Conservation (phyloP, 2,113 vertebrate species). For the Osmerus eperlanus region DNA sequence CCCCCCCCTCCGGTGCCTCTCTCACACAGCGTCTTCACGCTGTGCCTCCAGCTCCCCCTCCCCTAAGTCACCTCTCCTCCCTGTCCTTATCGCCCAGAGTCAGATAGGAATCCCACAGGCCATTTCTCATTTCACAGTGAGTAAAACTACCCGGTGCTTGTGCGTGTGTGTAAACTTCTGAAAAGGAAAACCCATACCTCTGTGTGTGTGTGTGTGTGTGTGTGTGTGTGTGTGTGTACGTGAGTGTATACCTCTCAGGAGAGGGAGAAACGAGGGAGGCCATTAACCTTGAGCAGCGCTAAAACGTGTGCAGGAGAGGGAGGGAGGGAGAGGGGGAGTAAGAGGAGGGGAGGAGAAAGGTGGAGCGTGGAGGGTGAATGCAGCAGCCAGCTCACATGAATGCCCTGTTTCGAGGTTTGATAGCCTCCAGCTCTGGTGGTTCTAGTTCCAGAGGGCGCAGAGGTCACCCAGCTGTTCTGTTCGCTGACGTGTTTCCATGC, state of each 20-base stretch:
- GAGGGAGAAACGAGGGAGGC: conserved; percentile 29
- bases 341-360: background rate
- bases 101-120: conserved; percentile 42
- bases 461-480: no score
- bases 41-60: background rate
- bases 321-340: conserved; percentile 15
- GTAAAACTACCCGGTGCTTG: conserved; percentile 26
- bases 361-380: background rate
- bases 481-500: no score
- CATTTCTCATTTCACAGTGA: conserved; percentile 44
- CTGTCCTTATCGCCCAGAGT: conserved; percentile 37
- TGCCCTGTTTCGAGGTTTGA: background rate
- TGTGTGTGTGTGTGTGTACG: no score
- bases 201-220: background rate
- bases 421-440: background rate
- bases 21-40: no score
- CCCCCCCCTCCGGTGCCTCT: background rate
- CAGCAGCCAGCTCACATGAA: background rate
- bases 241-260: conserved; percentile 7
- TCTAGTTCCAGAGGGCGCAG: background rate
- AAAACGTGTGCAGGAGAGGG: conserved; percentile 10
- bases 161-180: background rate
- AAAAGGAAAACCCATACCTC: conserved; percentile 25
- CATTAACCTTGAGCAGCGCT: conserved; percentile 50
- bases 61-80: conserved; percentile 6